Base-by-base conservation (phyloP, 2,888 invertebrate species). In the Villa cingulata region DNA sequence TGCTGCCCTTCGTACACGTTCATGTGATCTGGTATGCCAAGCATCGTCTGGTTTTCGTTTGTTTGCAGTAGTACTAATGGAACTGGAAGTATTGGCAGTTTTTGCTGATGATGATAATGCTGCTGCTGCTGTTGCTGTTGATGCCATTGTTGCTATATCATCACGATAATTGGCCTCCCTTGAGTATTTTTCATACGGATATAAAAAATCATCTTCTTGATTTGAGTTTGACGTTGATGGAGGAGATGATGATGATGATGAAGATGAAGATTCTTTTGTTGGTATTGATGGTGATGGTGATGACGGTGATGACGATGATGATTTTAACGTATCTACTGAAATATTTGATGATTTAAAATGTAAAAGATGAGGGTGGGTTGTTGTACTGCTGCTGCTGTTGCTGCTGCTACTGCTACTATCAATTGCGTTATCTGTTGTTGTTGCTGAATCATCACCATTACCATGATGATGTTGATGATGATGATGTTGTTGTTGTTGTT, bases 151-250 rank as follows among this genome's bases (percentile, higher is more conserved):
- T 12, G 9, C 12, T 12, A 12, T 14, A 20, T 23, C 15, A 10
- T 39, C 20, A 17, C 20, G 0, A 66, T 65, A 66, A 39, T 20
- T 39, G 15, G 20, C 86, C 59, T 83, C 83, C 58, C 80, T 76
- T 47, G 83, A 78, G 64, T 88, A 88, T 66, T 87, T 88, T 66
- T 80, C 80, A 65, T 78, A 74, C 49, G 76, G 73, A 56, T 72
- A 72, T 55, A 67, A 68, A 54, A 68, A 66, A 55, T 66, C 66
- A 48, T 60, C 58, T 46, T 45, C 55, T 51, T 57, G 55, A 57
- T 56, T 62, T 37, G 41, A 20, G 41, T 44, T 32, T 12, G 29
- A 12, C 12, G 12, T 12, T 1, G 29, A 5, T 32, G 29, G 29
- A 12, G 29, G 29, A 12, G 12, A 4, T 12, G 12, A 32, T 12